Percentiles rank a stretch among this genome's conserved stretches.
Evolutionary conservation across 2,888 invertebrate genomes (phyloP).

Genomic region (Bursaphelenchus okinawaensis): DNA sequence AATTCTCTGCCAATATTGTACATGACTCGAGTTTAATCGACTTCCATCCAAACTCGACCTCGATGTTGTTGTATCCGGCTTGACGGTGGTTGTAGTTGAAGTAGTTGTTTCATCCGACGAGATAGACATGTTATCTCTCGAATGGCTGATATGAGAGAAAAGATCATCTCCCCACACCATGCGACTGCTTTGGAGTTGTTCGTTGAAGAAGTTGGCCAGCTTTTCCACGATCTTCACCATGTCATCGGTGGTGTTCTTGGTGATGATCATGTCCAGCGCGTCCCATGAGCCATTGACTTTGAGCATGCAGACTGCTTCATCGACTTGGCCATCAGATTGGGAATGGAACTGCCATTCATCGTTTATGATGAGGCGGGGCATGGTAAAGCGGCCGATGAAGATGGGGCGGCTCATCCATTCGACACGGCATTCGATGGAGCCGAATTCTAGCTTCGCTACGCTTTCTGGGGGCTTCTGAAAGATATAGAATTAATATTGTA

Average conservation of each 20-base stretch:
- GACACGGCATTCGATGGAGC: conserved; percentile 66
- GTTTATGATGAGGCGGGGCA: conserved; percentile 21
- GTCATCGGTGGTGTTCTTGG: conserved; percentile 91
- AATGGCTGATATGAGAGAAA: background rate
- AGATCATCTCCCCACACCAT: conserved; percentile 32
- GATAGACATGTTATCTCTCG: background rate
- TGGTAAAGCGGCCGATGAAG: conserved; percentile 74
- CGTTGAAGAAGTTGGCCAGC: conserved; percentile 85
- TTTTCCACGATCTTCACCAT: conserved; percentile 92
- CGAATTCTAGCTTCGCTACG: conserved; percentile 33
- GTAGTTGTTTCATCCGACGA: conserved; percentile 2
- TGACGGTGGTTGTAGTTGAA: background rate
- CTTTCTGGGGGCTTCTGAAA: conserved; percentile 40
- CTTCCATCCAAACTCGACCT: conserved; percentile 4
- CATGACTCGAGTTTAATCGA: background rate
- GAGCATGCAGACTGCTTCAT: conserved; percentile 30
- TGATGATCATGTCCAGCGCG: conserved; percentile 90
- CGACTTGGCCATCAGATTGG: conserved; percentile 19
- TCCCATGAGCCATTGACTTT: conserved; percentile 70
- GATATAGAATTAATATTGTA: background rate
- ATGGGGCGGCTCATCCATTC: conserved; percentile 99
- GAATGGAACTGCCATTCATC: conserved; percentile 30
- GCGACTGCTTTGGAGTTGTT: conserved; percentile 43
- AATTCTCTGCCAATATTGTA: conserved; percentile 29
- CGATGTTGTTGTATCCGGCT: background rate